These are phyloP conservation scores for Lepetodrilus schrolli DNA, from an alignment of 2,888 invertebrate species.

Conservation along the genomic window DNA sequence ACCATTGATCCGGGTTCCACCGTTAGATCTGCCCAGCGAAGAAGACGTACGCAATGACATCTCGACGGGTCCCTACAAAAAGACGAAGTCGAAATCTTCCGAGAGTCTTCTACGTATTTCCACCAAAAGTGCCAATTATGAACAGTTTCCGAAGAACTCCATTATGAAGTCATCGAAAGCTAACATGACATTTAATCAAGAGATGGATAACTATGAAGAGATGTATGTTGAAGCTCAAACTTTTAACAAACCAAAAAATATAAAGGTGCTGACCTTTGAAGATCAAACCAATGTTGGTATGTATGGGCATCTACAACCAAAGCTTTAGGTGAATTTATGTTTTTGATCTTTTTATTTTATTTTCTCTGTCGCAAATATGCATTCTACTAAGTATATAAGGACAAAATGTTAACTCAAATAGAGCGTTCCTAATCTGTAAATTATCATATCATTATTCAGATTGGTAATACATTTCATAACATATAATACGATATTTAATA, in stretches of 20 bases:
- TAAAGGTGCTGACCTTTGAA: conserved; percentile 36
- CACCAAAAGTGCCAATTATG: not conserved
- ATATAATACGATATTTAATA: too few relatives aligned
- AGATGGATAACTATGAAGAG: conserved; percentile 35
- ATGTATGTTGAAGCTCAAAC: conserved; percentile 35
- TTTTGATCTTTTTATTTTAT: not conserved
- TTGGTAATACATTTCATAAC: too few relatives aligned
- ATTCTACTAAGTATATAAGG: too few relatives aligned
- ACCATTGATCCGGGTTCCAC: not conserved
- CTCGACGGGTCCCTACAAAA: not conserved
- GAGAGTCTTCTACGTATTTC: not conserved
- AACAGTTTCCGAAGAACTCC: not conserved
- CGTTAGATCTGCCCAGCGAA: not conserved
- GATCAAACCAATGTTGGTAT: conserved; percentile 9
- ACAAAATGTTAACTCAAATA: too few relatives aligned
- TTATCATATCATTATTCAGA: too few relatives aligned
- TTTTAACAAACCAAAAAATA: not conserved
- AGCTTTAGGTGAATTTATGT: not conserved
- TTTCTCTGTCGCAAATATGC: too few relatives aligned
- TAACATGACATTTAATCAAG: not conserved
- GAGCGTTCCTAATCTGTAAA: too few relatives aligned
- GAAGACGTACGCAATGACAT: not conserved
- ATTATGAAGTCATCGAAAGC: not conserved
- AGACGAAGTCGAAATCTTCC: not conserved
- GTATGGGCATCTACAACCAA: conserved; percentile 11